These are phyloP conservation scores for Oxyscelio sp. DNA, from an alignment of 2,888 invertebrate species.

Conservation along the genomic window DNA sequence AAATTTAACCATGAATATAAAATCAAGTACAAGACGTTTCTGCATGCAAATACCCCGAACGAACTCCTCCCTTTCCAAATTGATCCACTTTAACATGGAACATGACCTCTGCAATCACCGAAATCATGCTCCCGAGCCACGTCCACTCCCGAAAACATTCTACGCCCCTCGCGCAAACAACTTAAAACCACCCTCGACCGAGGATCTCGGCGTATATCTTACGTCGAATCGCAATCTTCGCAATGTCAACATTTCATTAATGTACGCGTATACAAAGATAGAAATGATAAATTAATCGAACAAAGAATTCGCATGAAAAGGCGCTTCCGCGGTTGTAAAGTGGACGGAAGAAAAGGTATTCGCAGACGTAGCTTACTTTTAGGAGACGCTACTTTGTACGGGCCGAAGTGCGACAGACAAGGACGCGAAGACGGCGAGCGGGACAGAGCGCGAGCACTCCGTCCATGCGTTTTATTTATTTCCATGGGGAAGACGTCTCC, in stretches of 20 bases:
- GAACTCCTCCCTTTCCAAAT: background rate
- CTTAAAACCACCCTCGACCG: slow-evolving; percentile 17
- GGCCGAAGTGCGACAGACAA: slow-evolving; percentile 18
- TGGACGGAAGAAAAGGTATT: slow-evolving; percentile 60
- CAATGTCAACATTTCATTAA: slow-evolving; percentile 69
- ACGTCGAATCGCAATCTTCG: slow-evolving; percentile 47
- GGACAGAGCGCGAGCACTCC: slow-evolving; percentile 11
- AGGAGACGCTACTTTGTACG: slow-evolving; percentile 53
- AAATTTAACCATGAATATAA: background rate
- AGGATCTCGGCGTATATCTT: slow-evolving; percentile 35
- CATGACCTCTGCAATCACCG: slow-evolving; percentile 19
- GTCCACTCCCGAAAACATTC: slow-evolving; percentile 9
- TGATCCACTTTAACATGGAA: slow-evolving; percentile 9
- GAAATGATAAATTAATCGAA: slow-evolving; percentile 71
- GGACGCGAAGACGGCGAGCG: no score
- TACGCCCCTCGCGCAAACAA: slow-evolving; percentile 35
- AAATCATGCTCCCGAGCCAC: slow-evolving; percentile 11
- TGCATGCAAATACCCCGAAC: background rate
- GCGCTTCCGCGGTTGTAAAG: slow-evolving; percentile 64
- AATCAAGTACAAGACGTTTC: background rate
- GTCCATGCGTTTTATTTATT: slow-evolving; percentile 53
- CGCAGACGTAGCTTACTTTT: slow-evolving; percentile 55
- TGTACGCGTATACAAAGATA: slow-evolving; percentile 57
- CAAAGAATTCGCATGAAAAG: slow-evolving; percentile 67
- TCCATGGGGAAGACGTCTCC: slow-evolving; percentile 53